Evolutionary conservation across 1,140 invertebrate species (phyloP).

Genomic region (Zaprionus lachaisei): DNA sequence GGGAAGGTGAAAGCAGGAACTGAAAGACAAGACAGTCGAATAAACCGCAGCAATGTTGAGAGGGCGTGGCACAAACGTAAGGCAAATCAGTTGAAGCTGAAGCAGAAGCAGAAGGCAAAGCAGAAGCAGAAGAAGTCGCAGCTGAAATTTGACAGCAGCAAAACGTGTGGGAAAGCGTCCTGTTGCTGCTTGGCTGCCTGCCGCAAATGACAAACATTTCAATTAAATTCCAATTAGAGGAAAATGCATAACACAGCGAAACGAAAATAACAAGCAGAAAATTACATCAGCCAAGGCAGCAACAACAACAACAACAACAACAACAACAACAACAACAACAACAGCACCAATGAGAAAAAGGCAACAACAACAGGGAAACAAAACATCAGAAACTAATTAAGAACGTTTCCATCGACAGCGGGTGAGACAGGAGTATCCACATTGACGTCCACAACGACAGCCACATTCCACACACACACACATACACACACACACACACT

Average conservation of each 20-base stretch:
- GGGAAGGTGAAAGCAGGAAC: not conserved
- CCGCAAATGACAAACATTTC: constrained; percentile 66
- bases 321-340: constrained; percentile 2
- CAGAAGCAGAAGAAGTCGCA: not conserved
- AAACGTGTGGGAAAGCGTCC: constrained; percentile 51
- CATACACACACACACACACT: not conserved
- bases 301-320: constrained; percentile 7
- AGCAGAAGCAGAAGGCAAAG: constrained; percentile 4
- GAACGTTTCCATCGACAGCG: constrained; percentile 67
- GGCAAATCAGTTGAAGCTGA: not conserved
- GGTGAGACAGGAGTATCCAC: constrained; percentile 16
- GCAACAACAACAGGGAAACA: constrained; percentile 4
- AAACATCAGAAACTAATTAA: constrained; percentile 69
- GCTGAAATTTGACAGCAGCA: constrained; percentile 47
- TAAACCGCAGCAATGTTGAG: not conserved
- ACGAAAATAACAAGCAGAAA: constrained; percentile 66
- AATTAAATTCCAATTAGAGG: constrained; percentile 71
- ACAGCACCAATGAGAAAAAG: not conserved
- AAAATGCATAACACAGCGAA: constrained; percentile 55
- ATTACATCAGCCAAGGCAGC: constrained; percentile 55
- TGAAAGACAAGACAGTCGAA: constrained; percentile 21
- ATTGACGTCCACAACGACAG: not conserved
- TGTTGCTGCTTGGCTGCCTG: constrained; percentile 9
- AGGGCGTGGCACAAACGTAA: not conserved
- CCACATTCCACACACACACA: constrained; percentile 4